A percentile compares a stretch with the other conserved stretches of the same genome.
Evolutionary conservation across 2,113 vertebrate species (phyloP).

Genomic region (Sapayoa aenigma): DNA sequence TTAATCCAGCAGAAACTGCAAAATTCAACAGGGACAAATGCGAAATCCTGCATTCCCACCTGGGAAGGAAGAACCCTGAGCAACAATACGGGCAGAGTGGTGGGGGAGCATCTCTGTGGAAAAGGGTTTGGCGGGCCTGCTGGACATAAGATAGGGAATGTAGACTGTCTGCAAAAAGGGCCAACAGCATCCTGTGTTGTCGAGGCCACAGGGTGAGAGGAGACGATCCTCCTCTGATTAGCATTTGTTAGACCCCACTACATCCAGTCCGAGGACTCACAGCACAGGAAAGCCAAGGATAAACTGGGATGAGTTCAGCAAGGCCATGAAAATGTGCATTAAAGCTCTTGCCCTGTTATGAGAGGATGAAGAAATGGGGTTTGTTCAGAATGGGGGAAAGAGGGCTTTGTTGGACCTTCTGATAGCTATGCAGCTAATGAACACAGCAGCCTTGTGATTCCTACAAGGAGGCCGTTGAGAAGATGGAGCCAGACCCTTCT

Average conservation of each 20-base stretch:
- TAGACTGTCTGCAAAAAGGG: not conserved
- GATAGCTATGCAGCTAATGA: not conserved
- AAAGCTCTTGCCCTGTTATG: not conserved
- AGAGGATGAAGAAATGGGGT: not conserved
- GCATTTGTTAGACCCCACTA: not conserved
- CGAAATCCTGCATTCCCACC: not conserved
- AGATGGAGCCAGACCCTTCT: not conserved
- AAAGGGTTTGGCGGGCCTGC: not conserved
- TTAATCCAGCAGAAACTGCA: not conserved
- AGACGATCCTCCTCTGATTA: not conserved
- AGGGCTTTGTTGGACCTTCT: not conserved
- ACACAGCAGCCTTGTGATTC: not conserved
- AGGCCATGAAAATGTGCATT: not conserved
- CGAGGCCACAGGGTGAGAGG: not conserved
- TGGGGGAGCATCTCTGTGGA: not conserved
- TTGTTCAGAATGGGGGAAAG: not conserved
- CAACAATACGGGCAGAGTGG: not conserved
- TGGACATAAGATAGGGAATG: not conserved
- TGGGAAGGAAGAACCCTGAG: not conserved
- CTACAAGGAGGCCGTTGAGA: accelerated
- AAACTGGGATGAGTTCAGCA: not conserved
- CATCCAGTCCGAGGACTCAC: not conserved
- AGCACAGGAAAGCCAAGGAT: not conserved
- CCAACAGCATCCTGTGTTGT: not conserved
- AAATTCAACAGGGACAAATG: not conserved